Base-by-base conservation (phyloP, 2,113 vertebrate genomes). In the chimpanzee (Pan troglodytes) region DNA sequence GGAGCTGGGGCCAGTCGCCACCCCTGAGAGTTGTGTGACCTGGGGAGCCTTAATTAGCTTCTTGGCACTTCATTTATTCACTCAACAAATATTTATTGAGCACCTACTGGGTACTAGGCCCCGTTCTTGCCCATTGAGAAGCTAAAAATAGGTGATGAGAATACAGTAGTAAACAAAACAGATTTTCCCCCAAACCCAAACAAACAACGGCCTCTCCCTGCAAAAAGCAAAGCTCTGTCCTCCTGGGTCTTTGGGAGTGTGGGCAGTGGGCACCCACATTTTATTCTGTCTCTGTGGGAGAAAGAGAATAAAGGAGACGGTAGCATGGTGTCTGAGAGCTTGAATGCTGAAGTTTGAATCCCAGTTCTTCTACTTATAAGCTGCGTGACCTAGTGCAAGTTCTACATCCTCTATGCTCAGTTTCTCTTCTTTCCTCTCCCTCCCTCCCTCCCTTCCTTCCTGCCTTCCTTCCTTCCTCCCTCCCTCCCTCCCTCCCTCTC, bases 401-500 rank as follows among this genome's bases (percentile, higher is more conserved):
- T 25, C 86, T 43, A 40, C 52, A 30, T 45, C 86, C 50, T 86
- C 87, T 64, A 61, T 17, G 80, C 67, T 73, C 40, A 20, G 13
- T 14, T n/a, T 52, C n/a, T 32, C 8, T 20, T n/a, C 78, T 72
- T 38, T 27, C 61, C 61, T 13, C 25, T 12, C 59, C 59, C 10
- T 61, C 23, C 25, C 59, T 61, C 10, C 4, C 25, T 61, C 12
- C 27, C 27, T 64, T 0, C 3, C 27, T 12, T 1, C 4, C 8
- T 59, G 1, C 10, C 23, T 59, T 3, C 1, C 57, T 10, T 4
- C 5, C 25, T 27, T 8, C 4, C 25, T 13, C 1, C 59, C 25
- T 61, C 1, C 27, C 5, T 64, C 2, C 27, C 2, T 12, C 11
- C 2, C 1, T 30, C 0, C 1, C 23, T 10, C 4, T 2, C 25